Evolutionary conservation across 2,113 vertebrate genomes (phyloP).

Genomic region (Typhlomys cinereus): DNA sequence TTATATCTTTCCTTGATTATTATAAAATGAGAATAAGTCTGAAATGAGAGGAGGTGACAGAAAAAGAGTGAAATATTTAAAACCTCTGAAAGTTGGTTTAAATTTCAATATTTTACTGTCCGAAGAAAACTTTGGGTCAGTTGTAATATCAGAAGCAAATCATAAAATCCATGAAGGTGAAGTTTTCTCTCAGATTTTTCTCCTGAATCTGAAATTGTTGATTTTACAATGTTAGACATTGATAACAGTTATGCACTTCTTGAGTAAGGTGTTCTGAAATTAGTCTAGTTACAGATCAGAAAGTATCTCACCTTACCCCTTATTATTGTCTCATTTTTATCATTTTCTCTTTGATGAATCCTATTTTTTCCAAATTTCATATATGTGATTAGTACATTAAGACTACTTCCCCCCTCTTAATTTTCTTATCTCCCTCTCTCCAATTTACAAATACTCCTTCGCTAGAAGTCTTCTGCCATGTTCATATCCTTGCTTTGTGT

Average conservation of each 20-base stretch:
- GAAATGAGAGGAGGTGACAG: not conserved
- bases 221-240: not conserved
- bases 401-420: too few species aligned
- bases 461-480: too few species aligned
- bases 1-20: not conserved
- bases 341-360: too few species aligned
- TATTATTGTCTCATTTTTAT: not conserved
- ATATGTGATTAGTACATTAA: too few species aligned
- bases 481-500: too few species aligned
- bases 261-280: not conserved
- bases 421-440: too few species aligned
- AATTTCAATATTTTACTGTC: not conserved
- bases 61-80: constrained; percentile 10
- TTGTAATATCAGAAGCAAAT: not conserved
- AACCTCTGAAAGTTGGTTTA: not conserved
- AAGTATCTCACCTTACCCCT: not conserved
- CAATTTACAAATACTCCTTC: too few species aligned
- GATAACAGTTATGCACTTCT: not conserved
- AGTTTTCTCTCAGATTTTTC: not conserved
- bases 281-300: not conserved
- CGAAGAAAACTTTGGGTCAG: not conserved
- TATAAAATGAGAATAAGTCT: not conserved
- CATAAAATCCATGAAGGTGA: not conserved
- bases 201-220: not conserved
- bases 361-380: too few species aligned